Evolutionary conservation across 1,140 invertebrate genomes (phyloP), one percentile per base, ranked within the genome.

Genomic region (Drosophila jambulina): DNA sequence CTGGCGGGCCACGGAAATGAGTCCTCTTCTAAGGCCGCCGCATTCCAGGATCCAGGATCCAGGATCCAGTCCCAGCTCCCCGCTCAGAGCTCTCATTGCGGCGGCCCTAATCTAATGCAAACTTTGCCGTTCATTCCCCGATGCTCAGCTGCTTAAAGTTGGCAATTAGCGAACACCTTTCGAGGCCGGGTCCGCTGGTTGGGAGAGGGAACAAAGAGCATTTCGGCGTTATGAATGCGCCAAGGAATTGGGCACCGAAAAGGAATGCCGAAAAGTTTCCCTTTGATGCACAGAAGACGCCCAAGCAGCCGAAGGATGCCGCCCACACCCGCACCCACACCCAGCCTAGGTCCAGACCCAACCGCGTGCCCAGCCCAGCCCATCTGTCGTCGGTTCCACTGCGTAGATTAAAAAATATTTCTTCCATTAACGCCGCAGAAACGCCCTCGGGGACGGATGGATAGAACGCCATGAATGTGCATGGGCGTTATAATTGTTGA

Each of bases 111-210:
- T 84, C 82, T 81, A 81, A 85, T 85, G 77, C 58, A 78, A 68
- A 83, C 64, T 84, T 80, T 54, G 59, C 42, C 48, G 48, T 45
- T 45, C 29, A 60, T 56, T 56, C 32, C 32, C 53, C 53, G 60
- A 63, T 77, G 74, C 56, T 67, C 75, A 43, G 59, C 60, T 86
- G 84, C 86, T 88, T 87, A 84, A 80, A 79, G 84, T 77, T 71
- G 84, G 84, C 83, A 87, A 87, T 87, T 87, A 87, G 83, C 84
- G 80, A 74, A 82, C 83, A 86, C 84, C 83, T 86, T 86, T 75
- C 67, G 34, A 59, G 59, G 57, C 45, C 25, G 43, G 58, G 53
- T 12, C 13, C 13, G 19, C n/a, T 17, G 15, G 10, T 9, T 3
- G 13, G 2, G 19, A 23, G 32, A 0, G 27, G 36, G 67, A 70